Evolutionary conservation across 2,888 invertebrate species (phyloP).

Genomic region (Homarus gammarus): DNA sequence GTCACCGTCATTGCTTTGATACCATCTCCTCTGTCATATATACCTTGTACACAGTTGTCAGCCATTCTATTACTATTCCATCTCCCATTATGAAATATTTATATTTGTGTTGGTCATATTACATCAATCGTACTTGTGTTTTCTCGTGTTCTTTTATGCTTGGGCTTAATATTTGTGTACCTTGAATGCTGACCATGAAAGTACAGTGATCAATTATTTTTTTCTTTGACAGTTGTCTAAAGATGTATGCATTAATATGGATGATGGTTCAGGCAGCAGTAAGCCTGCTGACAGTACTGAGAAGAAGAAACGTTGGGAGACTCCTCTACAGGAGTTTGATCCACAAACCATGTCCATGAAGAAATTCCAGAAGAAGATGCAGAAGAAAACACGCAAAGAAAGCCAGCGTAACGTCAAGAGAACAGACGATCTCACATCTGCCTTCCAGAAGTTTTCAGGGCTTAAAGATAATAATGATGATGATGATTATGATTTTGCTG

Average conservation of each 20-base stretch:
- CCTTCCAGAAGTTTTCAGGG: slow-evolving; percentile 36
- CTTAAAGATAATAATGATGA: slow-evolving; percentile 25
- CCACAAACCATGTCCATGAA: slow-evolving; percentile 41
- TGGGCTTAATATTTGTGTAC: no score
- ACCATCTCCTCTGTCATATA: no score
- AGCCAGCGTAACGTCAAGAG: slow-evolving; percentile 52
- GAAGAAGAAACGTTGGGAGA: slow-evolving; percentile 65
- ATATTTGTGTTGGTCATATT: no score
- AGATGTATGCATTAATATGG: slow-evolving; percentile 49
- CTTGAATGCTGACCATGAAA: neutral
- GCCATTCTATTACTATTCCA: no score
- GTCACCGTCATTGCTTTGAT: no score
- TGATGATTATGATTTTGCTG: slow-evolving; percentile 23
- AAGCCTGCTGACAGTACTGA: neutral
- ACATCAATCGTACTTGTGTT: no score
- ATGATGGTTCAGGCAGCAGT: neutral
- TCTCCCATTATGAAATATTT: no score
- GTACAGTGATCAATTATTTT: no score
- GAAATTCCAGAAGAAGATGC: slow-evolving; percentile 60
- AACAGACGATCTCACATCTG: slow-evolving; percentile 46
- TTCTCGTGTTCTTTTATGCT: no score
- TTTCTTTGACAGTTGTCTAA: slow-evolving; percentile 30
- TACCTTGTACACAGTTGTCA: no score
- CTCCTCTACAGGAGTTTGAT: slow-evolving; percentile 29
- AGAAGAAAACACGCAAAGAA: slow-evolving; percentile 62